Conservation (phyloP, 2,888 invertebrate genomes). For the Temnothorax rugatulus region DNA sequence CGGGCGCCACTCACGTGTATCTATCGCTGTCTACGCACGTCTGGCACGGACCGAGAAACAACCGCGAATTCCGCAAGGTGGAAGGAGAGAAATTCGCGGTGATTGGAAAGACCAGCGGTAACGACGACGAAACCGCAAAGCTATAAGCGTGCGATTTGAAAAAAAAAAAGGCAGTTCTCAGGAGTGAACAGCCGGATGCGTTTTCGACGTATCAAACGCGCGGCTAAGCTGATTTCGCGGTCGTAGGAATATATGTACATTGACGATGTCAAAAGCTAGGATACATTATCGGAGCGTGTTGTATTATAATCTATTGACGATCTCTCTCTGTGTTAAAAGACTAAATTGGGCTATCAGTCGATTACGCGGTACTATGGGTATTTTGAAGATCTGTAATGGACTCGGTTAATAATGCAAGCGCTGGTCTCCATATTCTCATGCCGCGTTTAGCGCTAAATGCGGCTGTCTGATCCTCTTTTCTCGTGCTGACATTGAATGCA, state of each 20-base stretch:
- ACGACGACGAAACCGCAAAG: not conserved
- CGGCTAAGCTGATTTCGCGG: not conserved
- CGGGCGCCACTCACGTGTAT: not conserved
- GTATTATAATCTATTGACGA: not conserved
- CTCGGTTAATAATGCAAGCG: conserved; percentile 31
- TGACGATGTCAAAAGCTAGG: not conserved
- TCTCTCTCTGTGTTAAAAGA: not conserved
- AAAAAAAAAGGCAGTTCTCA: not conserved
- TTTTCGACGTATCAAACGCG: not conserved
- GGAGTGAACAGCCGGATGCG: not conserved
- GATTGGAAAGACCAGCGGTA: not conserved
- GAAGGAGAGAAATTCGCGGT: conserved; percentile 18
- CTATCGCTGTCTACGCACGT: conserved; percentile 3
- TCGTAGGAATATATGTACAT: not conserved
- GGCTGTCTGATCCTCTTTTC: conserved; percentile 40
- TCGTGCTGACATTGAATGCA: conserved; percentile 46
- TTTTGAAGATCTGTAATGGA: conserved; percentile 40
- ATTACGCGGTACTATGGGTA: conserved; percentile 14
- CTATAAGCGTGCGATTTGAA: not conserved
- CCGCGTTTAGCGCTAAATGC: conserved; percentile 40
- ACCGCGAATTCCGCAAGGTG: conserved; percentile 21
- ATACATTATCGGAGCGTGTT: not conserved
- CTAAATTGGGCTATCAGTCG: conserved; percentile 20
- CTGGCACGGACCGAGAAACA: conserved; percentile 14
- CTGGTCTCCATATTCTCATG: conserved; percentile 16